Percentiles rank a stretch among this genome's conserved stretches.
Evolutionary conservation across 1,140 invertebrate species (phyloP).

Genomic region (Aphis gossypii): DNA sequence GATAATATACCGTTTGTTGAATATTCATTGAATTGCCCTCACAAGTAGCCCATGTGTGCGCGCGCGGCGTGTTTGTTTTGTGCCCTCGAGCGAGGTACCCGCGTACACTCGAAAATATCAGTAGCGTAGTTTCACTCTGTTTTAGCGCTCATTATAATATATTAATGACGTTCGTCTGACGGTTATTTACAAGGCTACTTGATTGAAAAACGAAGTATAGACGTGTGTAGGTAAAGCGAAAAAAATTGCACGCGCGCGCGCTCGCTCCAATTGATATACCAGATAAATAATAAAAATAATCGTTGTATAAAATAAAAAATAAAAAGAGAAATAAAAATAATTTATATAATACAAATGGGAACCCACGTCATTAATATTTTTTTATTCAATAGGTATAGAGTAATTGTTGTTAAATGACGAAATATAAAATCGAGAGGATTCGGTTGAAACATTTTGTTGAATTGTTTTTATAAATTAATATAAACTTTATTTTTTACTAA

Average conservation of each 20-base stretch:
- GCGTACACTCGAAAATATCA: conserved; percentile 18
- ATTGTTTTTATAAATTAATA: background rate
- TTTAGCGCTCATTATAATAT: conserved; percentile 47
- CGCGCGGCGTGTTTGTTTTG: conserved; percentile 12
- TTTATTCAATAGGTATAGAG: background rate
- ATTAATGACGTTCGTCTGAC: conserved; percentile 33
- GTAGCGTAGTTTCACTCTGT: background rate
- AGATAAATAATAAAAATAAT: background rate
- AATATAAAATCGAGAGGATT: background rate
- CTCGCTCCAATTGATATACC: background rate
- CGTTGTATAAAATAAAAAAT: background rate
- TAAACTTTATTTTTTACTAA: background rate
- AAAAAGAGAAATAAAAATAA: background rate
- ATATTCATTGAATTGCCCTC: conserved; percentile 44
- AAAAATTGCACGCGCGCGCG: background rate
- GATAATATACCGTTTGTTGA: conserved; percentile 3
- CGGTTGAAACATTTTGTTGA: background rate
- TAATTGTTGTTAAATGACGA: background rate
- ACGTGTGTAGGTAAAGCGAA: background rate
- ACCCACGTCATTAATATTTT: background rate
- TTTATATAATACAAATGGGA: background rate
- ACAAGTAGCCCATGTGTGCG: conserved; percentile 24
- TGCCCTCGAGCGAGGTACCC: background rate
- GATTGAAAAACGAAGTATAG: background rate
- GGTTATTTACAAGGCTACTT: background rate